These are phyloP conservation scores for Lasioglossum malachurum DNA, from an alignment of 2,888 invertebrate species.

Conservation along the genomic window DNA sequence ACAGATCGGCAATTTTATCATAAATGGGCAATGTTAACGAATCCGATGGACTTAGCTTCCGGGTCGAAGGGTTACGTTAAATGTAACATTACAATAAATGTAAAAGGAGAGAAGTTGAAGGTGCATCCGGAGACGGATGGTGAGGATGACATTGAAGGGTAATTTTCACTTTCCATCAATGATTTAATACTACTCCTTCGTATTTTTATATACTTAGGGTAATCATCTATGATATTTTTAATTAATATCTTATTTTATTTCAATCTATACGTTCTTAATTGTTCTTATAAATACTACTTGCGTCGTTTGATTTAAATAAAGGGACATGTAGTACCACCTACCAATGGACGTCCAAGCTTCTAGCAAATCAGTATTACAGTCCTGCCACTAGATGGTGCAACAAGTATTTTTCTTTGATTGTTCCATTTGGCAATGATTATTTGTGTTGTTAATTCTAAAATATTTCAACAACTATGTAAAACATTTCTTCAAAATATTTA, in stretches of 20 bases:
- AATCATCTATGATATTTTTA: background rate
- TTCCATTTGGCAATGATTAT: background rate
- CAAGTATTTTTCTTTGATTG: background rate
- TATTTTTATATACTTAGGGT: background rate
- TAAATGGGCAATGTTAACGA: slow-evolving; percentile 93
- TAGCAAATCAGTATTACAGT: background rate
- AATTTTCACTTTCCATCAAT: slow-evolving; percentile 43
- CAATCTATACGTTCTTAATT: background rate
- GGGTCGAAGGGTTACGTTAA: slow-evolving; percentile 92
- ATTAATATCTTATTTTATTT: background rate
- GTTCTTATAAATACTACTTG: background rate
- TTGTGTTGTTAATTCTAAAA: background rate
- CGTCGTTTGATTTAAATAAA: background rate
- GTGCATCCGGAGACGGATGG: slow-evolving; percentile 86
- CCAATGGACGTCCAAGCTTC: background rate
- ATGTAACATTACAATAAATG: slow-evolving; percentile 91
- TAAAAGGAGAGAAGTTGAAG: slow-evolving; percentile 89
- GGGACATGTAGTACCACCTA: background rate
- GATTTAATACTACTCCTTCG: background rate
- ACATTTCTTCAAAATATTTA: background rate
- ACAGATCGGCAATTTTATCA: slow-evolving; percentile 92
- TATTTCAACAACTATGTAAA: background rate
- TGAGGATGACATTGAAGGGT: slow-evolving; percentile 91
- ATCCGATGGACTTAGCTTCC: slow-evolving; percentile 87
- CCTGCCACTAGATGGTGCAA: background rate